phyloP scores from a whole-genome alignment of 2,797 vertebrate genomes.

The Rhynchonycteris naso region DNA sequence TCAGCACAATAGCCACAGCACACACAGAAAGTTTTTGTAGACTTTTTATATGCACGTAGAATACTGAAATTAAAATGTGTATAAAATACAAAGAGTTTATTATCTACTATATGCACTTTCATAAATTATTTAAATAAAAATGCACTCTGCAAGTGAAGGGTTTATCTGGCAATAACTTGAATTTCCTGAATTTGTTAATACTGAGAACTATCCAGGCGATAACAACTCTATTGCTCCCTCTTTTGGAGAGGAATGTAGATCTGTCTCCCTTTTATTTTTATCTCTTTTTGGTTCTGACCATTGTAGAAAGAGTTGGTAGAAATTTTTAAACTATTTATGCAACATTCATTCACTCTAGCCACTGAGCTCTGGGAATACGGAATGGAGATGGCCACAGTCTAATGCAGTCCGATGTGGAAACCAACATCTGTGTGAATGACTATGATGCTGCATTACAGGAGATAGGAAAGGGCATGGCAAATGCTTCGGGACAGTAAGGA shows the following conservation, averaged over 20 bases:
- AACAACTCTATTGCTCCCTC: constrained; percentile 55
- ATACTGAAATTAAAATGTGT: constrained; percentile 33
- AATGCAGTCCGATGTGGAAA: not conserved
- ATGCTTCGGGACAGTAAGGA: not conserved
- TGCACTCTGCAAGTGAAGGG: not conserved
- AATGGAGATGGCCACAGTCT: not conserved
- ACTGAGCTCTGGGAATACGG: not conserved
- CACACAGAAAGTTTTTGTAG: not conserved
- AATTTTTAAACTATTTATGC: not conserved
- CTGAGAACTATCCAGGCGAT: not conserved
- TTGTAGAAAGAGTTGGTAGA: not conserved
- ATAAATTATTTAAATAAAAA: constrained; percentile 54
- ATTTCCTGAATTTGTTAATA: constrained; percentile 24
- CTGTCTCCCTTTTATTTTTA: not conserved
- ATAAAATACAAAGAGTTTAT: not conserved
- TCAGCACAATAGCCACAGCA: not conserved
- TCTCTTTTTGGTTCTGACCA: not conserved
- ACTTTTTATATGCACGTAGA: not conserved
- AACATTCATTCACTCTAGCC: not conserved
- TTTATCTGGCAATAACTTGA: constrained; percentile 47
- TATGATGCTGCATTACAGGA: not conserved
- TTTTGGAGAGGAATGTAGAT: constrained; percentile 59
- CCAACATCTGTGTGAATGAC: not conserved
- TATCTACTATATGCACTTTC: not conserved
- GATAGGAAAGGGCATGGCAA: not conserved